These are phyloP conservation scores for Hipparchia semele DNA, from an alignment of 2,888 invertebrate species.

Conservation along the genomic window DNA sequence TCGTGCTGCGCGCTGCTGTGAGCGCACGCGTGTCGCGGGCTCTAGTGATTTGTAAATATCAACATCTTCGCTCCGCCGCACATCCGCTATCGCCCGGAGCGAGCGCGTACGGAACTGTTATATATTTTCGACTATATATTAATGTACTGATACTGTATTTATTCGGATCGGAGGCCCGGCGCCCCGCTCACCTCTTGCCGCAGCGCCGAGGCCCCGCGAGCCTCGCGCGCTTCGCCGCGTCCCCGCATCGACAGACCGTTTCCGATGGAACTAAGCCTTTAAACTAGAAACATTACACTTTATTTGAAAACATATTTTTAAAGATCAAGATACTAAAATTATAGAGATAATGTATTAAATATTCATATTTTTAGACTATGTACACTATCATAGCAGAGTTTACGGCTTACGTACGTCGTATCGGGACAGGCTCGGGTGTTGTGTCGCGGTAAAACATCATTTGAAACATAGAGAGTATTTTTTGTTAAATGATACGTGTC, in stretches of 20 bases:
- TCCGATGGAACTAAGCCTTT: background rate
- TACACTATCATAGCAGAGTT: constrained; percentile 10
- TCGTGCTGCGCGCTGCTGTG: constrained; percentile 8
- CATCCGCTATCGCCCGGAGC: background rate
- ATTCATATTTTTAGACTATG: constrained; percentile 15
- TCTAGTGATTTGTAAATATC: background rate
- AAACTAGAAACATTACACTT: background rate
- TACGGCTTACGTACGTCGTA: background rate
- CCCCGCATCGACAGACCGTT: background rate
- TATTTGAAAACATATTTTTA: constrained; percentile 9
- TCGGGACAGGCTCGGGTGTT: background rate
- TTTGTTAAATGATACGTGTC: background rate
- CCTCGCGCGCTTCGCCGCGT: background rate
- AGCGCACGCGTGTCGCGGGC: background rate
- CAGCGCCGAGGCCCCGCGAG: background rate
- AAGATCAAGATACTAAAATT: background rate
- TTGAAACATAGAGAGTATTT: background rate
- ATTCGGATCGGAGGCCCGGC: background rate
- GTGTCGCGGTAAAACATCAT: background rate
- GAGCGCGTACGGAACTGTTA: background rate
- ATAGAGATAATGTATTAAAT: constrained; percentile 6
- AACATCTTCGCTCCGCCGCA: background rate
- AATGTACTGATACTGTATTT: background rate
- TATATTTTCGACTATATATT: background rate
- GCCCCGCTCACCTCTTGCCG: background rate